Evolutionary conservation across 2,888 invertebrate species (phyloP).

Genomic region (Sinotaia quadrata): DNA sequence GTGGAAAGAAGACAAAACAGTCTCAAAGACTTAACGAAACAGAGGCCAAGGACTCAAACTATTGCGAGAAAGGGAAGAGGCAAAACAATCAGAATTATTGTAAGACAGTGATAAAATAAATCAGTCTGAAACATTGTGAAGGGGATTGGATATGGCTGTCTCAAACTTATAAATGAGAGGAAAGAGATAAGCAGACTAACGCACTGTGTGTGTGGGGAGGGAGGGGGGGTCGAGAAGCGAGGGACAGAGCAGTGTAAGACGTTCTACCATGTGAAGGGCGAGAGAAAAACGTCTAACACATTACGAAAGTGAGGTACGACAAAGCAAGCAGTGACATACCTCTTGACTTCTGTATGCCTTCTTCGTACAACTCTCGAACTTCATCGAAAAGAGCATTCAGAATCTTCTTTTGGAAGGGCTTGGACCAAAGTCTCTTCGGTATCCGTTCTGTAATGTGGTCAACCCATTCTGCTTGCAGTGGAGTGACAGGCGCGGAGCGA

Average conservation of each 20-base stretch:
- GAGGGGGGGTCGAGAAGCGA: no score
- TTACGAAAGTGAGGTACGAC: neutral
- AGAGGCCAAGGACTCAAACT: no score
- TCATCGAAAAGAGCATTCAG: slow-evolving; percentile 66
- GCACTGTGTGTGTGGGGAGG: no score
- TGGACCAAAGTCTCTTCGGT: slow-evolving; percentile 60
- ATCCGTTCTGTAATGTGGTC: slow-evolving; percentile 67
- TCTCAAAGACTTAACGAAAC: no score
- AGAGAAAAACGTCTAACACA: neutral
- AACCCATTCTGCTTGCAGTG: slow-evolving; percentile 69
- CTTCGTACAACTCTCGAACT: slow-evolving; percentile 61
- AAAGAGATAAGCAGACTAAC: no score
- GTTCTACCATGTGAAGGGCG: neutral
- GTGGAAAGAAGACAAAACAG: no score
- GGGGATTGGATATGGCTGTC: no score
- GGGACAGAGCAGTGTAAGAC: neutral
- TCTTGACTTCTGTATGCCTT: slow-evolving; percentile 71
- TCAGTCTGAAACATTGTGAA: no score
- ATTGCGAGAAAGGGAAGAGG: no score
- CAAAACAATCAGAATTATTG: no score
- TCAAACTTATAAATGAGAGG: no score
- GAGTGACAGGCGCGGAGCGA: slow-evolving; percentile 67
- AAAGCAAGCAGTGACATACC: slow-evolving; percentile 49
- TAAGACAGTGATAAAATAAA: no score
- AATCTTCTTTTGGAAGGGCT: slow-evolving; percentile 48